phyloP scores from a whole-genome alignment of 2,888 invertebrate genomes.

The Parnassius smintheus region DNA sequence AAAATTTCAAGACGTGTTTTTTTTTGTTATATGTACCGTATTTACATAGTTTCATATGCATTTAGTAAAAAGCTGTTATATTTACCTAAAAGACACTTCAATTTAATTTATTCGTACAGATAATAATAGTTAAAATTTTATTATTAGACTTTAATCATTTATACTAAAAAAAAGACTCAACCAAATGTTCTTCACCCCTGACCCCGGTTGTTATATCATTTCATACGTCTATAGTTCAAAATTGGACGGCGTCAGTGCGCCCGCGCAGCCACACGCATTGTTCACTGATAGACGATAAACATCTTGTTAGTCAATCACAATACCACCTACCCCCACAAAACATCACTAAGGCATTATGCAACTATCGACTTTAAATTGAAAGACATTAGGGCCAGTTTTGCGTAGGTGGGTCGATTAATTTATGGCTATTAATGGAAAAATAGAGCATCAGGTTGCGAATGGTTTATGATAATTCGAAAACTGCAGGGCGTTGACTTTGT shows the following conservation, averaged over 20 bases:
- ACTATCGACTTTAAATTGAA: conserved; percentile 18
- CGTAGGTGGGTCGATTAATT: conserved; percentile 34
- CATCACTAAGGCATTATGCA: conserved; percentile 8
- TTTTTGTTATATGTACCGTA: no score
- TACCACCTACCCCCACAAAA: conserved; percentile 46
- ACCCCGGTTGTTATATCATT: conserved; percentile 34
- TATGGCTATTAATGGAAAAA: conserved; percentile 49
- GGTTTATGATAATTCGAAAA: conserved; percentile 48
- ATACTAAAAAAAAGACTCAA: not conserved
- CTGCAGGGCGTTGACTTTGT: conserved; percentile 42
- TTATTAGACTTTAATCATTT: no score
- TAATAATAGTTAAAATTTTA: no score
- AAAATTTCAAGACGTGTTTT: no score
- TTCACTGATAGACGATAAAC: conserved; percentile 67
- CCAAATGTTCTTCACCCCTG: conserved; percentile 21
- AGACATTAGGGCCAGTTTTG: conserved; percentile 18
- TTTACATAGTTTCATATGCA: no score
- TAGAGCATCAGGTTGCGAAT: conserved; percentile 46
- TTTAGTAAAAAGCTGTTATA: no score
- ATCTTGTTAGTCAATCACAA: conserved; percentile 68
- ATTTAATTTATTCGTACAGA: no score
- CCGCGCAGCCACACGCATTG: conserved; percentile 69
- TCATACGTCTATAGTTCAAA: conserved; percentile 53
- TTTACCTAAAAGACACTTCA: no score
- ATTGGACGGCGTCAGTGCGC: conserved; percentile 42